phyloP scores from a whole-genome alignment of 2,888 invertebrate species.

The Cosmia trapezina region DNA sequence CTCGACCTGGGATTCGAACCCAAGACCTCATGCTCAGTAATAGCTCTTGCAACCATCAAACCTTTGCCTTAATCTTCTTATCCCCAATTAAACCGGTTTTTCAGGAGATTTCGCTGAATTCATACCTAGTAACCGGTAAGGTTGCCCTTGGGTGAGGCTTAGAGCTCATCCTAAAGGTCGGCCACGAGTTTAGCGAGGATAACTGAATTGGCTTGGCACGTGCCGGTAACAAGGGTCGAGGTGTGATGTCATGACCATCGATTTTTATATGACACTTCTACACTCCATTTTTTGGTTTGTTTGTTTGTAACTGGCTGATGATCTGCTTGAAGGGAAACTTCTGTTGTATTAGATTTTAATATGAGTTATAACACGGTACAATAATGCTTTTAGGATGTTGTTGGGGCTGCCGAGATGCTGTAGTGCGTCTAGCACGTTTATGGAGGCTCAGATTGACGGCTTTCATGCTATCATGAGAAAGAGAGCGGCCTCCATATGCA shows the following conservation, averaged over 20 bases:
- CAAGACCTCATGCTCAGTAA: too few relatives aligned
- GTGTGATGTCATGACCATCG: constrained; percentile 35
- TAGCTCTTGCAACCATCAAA: too few relatives aligned
- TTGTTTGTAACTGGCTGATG: neutral
- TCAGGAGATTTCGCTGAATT: constrained; percentile 8
- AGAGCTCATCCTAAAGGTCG: constrained; percentile 43
- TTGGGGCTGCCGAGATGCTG: too few relatives aligned
- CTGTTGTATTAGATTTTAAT: neutral
- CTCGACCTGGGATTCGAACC: too few relatives aligned
- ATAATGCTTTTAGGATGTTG: too few relatives aligned
- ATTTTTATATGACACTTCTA: constrained; percentile 26
- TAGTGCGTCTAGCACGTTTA: too few relatives aligned
- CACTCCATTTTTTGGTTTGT: neutral
- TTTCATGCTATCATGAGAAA: too few relatives aligned
- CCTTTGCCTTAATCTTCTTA: neutral
- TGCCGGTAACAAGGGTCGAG: constrained; percentile 45
- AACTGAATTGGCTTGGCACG: constrained; percentile 59
- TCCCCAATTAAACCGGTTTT: constrained; percentile 15
- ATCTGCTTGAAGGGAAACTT: neutral
- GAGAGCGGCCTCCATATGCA: too few relatives aligned
- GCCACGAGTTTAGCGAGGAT: constrained; percentile 36
- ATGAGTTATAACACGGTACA: too few relatives aligned
- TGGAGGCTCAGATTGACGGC: too few relatives aligned
- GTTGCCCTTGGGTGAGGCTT: constrained; percentile 37
- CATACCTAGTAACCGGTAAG: constrained; percentile 19